Evolutionary conservation across 2,888 invertebrate species (phyloP), one percentile per base, ranked within the genome.

Genomic region (Electrophaes corylata): DNA sequence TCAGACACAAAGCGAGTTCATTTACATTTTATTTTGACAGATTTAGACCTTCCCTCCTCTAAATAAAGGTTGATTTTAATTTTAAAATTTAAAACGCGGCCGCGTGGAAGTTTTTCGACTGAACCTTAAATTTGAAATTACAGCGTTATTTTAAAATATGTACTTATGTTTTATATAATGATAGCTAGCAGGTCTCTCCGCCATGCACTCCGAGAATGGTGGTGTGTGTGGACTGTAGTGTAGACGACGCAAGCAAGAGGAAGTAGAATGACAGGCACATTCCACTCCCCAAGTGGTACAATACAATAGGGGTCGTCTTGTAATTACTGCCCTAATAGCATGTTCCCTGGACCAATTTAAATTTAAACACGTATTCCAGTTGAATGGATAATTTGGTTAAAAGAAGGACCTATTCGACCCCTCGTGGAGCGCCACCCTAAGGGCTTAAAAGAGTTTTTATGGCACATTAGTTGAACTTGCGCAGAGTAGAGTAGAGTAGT

Each of bases 321-420:
- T 44, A 46, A 54, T 53, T 54, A 20, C 49, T 40, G 44, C 40
- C 44, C 26, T 45, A 50, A 53, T 46, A 35, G 41, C 53, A 48
- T 44, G 50, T 41, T 54, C 48, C 48, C 33, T 35, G 50, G 19
- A 54, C 26, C 52, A 20, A 58, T 48, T 44, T 53, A 46, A 50
- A 50, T 50, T 50, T 46, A 35, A 54, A 54, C 54, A 46, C 46
- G 50, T 54, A 59, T 50, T 46, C 50, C 54, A 53, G 33, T 49
- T 58, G 50, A 54, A 47, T 51, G 46, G 57, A 41, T 51, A 51
- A 47, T 51, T 57, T 47, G 2, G 51, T 51, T 57, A 57, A 40
- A 51, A 39, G 40, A 48, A 37, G 48, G 41, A 33, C 35, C 43
- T 37, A 33, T 48, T 11, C 31, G 50, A 46, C 46, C 51, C 57